Base-by-base conservation (phyloP, 2,888 invertebrate species). In the Cosmorhoe ocellata region DNA sequence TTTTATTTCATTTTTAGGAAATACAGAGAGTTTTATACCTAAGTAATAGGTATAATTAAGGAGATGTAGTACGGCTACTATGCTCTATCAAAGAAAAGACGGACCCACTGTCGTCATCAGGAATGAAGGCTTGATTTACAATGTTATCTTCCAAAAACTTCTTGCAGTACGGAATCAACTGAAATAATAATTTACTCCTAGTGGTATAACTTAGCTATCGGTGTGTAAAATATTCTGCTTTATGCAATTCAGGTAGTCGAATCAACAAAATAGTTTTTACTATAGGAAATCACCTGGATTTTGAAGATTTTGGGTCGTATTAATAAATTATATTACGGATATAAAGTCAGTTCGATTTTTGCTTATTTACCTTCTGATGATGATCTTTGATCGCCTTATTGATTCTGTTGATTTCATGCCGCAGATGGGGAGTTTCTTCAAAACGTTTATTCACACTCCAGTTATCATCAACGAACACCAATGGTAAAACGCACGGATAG, bases 161-260 rank as follows among this genome's bases (percentile, higher is more conserved):
- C 57, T 78, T 81, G 60, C 86, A 85, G 57, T 74, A 79, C 11
- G 69, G 64, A 28, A 79, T 71, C 43, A 86, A 63, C 87, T 87
- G 75, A 76, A 79, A 50, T 24, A 63, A 43, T 36, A 53, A 22
- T 12, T 11, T 1, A 14, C 8, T 10, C 22, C 6, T 7, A 7
- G 24, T 24, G 3, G 18, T 18, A 3, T 3, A 3, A 18, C 18
- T 5, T 18, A 18, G n/a, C n/a, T n/a, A n/a, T n/a, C n/a, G n/a
- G n/a, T n/a, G n/a, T n/a, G n/a, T n/a, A n/a, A n/a, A n/a, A n/a
- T n/a, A n/a, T n/a, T n/a, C n/a, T n/a, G n/a, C n/a, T n/a, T n/a
- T n/a, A n/a, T n/a, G n/a, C n/a, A n/a, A n/a, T n/a, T n/a, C n/a
- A n/a, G n/a, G n/a, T n/a, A n/a, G n/a, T n/a, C n/a, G n/a, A n/a